Percentiles rank a stretch among this genome's conserved stretches.
These are phyloP conservation scores for Tachypleus tridentatus DNA, from an alignment of 1,140 invertebrate species.

Conservation along the genomic window DNA sequence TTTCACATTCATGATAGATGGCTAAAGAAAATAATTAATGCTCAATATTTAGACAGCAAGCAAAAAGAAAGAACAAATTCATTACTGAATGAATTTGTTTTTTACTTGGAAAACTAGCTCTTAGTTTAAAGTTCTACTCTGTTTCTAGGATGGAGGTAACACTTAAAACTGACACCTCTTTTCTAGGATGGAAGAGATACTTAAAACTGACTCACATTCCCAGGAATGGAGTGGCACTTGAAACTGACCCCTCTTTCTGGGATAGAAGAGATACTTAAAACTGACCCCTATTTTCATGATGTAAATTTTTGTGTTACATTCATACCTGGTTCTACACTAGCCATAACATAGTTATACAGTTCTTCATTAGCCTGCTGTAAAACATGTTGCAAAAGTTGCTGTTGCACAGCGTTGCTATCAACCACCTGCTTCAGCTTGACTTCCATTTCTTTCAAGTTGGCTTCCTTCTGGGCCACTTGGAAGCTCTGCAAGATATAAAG, in stretches of 20 bases:
- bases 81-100: no score
- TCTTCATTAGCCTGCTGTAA: conserved; percentile 13
- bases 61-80: no score
- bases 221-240: no score
- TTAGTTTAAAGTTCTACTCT: no score
- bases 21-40: no score
- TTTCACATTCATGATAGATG: no score
- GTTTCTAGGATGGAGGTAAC: no score
- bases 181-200: no score
- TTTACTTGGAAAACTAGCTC: no score
- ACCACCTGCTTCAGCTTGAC: conserved; percentile 57
- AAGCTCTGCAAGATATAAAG: conserved; percentile 42
- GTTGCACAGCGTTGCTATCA: conserved; percentile 61
- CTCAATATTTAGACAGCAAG: no score
- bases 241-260: neutral
- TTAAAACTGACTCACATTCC: no score
- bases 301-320: neutral
- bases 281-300: neutral
- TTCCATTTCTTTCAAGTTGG: conserved; percentile 57
- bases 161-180: no score
- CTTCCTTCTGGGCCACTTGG: conserved; percentile 58
- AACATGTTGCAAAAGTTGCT: conserved; percentile 52
- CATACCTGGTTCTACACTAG: conserved; percentile 15
- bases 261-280: conserved; percentile 2
- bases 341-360: conserved; percentile 9